Evolutionary conservation across 2,888 invertebrate genomes (phyloP).

Genomic region (Zeuzera pyrina): DNA sequence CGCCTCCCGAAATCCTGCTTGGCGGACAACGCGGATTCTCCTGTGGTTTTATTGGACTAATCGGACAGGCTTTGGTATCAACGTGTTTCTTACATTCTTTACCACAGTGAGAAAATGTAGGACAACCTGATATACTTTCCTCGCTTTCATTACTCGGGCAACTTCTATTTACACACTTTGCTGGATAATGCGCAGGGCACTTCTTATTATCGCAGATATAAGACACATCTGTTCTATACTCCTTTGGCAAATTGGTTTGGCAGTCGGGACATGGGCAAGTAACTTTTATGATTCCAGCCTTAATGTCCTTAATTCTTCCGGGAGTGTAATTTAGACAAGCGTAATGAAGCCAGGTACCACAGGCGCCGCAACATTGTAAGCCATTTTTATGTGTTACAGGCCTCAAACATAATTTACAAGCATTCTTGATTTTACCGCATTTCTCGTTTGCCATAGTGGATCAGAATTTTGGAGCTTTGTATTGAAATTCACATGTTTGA

Average conservation of each 20-base stretch:
- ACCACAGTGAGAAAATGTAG: no score
- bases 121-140: no score
- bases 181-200: constrained; percentile 1
- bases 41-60: no score
- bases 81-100: no score
- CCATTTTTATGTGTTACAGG: constrained; percentile 40
- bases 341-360: constrained; percentile 50
- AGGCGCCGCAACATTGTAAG: constrained; percentile 48
- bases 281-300: constrained; percentile 40
- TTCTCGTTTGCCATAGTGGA: no score
- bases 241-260: constrained; percentile 7
- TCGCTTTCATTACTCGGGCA: constrained; percentile 2
- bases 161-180: constrained; percentile 2
- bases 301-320: constrained; percentile 50
- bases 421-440: constrained; percentile 25
- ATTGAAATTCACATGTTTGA: no score
- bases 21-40: no score
- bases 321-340: constrained; percentile 49
- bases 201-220: constrained; percentile 1
- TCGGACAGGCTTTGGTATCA: no score
- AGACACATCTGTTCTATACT: not conserved
- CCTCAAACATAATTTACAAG: constrained; percentile 52
- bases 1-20: no score
- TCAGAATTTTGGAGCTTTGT: no score
- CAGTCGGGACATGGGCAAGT: constrained; percentile 61